phyloP scores from a whole-genome alignment of 1,140 invertebrate genomes.

The Danaus plexippus region DNA sequence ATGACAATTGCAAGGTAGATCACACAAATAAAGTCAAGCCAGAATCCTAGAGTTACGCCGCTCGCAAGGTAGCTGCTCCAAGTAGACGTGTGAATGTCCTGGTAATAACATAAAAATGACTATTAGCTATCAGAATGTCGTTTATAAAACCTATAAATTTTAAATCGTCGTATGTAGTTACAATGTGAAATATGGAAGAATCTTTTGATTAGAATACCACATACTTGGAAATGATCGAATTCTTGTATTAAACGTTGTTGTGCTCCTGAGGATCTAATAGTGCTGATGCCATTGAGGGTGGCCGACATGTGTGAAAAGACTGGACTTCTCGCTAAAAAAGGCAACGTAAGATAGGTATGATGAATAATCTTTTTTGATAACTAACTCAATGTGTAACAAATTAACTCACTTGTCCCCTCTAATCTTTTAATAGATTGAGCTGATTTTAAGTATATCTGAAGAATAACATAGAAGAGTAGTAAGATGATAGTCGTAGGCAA shows the following conservation, averaged over 20 bases:
- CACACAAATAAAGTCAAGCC: slow-evolving; percentile 77
- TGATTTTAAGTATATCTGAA: slow-evolving; percentile 85
- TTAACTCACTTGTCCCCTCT: slow-evolving; percentile 82
- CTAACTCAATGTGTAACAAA: slow-evolving; percentile 1
- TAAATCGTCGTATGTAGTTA: too few species aligned
- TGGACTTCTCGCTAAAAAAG: slow-evolving; percentile 77
- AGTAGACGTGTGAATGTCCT: slow-evolving; percentile 65
- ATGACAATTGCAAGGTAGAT: slow-evolving; percentile 72
- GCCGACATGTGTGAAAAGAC: slow-evolving; percentile 88
- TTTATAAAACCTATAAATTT: too few species aligned
- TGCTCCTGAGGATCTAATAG: slow-evolving; percentile 81
- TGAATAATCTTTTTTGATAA: slow-evolving; percentile 5
- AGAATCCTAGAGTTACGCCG: slow-evolving; percentile 69
- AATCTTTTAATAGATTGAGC: slow-evolving; percentile 89
- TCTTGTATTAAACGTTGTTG: slow-evolving; percentile 79
- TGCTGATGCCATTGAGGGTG: slow-evolving; percentile 83
- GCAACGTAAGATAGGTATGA: slow-evolving; percentile 3
- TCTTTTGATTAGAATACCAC: too few species aligned
- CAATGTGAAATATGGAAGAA: too few species aligned
- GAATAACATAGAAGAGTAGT: slow-evolving; percentile 79
- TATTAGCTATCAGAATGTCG: too few species aligned
- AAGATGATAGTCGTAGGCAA: slow-evolving; percentile 79
- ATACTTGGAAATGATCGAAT: slow-evolving; percentile 75
- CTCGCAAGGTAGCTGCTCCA: slow-evolving; percentile 66
- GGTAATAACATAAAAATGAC: not conserved